Evolutionary conservation across 1,140 invertebrate genomes (phyloP).

Genomic region (Aphis gossypii): DNA sequence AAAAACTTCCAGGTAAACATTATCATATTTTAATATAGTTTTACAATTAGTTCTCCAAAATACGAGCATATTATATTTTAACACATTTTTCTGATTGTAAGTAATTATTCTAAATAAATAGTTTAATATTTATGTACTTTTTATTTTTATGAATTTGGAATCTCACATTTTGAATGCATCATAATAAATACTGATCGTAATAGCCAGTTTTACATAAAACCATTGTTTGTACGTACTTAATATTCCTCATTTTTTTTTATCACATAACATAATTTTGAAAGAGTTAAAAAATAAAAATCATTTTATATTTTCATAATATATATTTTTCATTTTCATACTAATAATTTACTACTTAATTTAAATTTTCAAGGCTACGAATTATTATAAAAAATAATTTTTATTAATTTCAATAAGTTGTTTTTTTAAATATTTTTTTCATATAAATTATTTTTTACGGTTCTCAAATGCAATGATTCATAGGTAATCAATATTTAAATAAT

Average conservation of each 20-base stretch:
- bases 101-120: no score
- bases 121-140: no score
- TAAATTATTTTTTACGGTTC: not conserved
- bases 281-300: not conserved
- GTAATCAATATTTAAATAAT: not conserved
- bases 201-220: not conserved
- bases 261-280: not conserved
- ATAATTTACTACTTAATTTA: not conserved
- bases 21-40: not conserved
- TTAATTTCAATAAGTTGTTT: not conserved
- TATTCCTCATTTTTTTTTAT: not conserved
- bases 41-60: not conserved
- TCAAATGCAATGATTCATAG: not conserved
- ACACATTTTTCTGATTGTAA: no score
- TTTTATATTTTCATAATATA: not conserved
- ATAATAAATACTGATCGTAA: not conserved
- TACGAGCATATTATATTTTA: not conserved
- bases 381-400: not conserved
- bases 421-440: not conserved
- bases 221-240: not conserved
- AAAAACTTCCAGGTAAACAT: not conserved
- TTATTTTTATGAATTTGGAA: not conserved
- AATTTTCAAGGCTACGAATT: not conserved
- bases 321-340: not conserved
- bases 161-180: not conserved